Evolutionary conservation across 2,113 vertebrate genomes (phyloP).

Genomic region (Thryonomys swinderianus): DNA sequence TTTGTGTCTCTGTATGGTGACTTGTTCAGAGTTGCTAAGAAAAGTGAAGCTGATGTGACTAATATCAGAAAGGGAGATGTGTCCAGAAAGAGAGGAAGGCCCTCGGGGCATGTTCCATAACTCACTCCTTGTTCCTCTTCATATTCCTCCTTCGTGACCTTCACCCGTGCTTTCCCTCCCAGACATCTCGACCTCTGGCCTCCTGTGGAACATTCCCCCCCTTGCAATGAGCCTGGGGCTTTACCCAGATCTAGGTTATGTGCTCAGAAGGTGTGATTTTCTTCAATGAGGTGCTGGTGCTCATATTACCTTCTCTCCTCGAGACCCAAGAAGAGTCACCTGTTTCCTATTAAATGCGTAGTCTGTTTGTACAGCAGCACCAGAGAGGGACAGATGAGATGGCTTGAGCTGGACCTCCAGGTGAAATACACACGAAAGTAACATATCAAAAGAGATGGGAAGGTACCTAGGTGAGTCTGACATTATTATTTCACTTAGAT

Average conservation of each 20-base stretch:
- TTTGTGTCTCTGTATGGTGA: not conserved
- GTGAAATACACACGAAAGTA: not conserved
- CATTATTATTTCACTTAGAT: conserved; percentile 8
- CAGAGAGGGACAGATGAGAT: not conserved
- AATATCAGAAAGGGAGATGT: not conserved
- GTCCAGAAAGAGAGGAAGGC: not conserved
- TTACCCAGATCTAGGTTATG: not conserved
- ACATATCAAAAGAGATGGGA: not conserved
- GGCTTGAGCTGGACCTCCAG: not conserved
- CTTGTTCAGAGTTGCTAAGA: not conserved
- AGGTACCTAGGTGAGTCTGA: not conserved
- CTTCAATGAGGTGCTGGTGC: not conserved
- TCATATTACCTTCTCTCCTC: not conserved
- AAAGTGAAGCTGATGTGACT: not conserved
- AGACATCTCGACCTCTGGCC: not conserved
- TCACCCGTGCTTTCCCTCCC: not conserved
- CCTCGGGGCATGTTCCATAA: too few species aligned
- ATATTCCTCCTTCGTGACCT: not conserved
- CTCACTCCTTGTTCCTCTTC: not conserved
- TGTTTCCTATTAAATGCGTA: not conserved
- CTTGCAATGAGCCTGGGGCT: not conserved
- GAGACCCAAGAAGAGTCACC: not conserved
- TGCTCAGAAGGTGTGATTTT: conserved; percentile 7
- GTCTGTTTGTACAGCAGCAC: not conserved
- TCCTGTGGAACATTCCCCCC: not conserved